Evolutionary conservation across 2,888 invertebrate genomes (phyloP), one percentile per base, ranked within the genome.

Genomic region (Bedellia somnulentella): DNA sequence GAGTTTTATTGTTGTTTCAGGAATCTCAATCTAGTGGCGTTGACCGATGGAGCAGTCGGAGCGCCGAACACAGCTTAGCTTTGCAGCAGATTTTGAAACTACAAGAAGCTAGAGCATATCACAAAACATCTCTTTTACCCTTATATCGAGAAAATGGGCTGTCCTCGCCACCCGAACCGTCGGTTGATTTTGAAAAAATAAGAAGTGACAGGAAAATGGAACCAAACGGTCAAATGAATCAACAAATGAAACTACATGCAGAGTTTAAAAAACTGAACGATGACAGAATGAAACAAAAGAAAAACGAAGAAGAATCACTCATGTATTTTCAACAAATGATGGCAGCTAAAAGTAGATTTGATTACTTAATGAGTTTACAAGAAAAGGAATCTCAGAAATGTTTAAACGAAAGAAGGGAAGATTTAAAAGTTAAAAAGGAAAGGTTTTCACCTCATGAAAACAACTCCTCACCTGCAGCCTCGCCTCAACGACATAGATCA

Each of bases 11-110:
- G n/a, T 68, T 73, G 62, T 80, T 79, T 3, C 78, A 92, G 91
- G 90, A 91, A 77, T 81, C 86, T 47, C 83, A 87, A 67, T 87
- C 90, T 47, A 82, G 84, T 60, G 81, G 87, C 53, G 80, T 92
- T 66, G 91, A 92, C 79, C 84, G 87, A 80, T 93, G 93, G 93
- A 86, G 85, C 51, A 86, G 92, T 56, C 87, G 89, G 57, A 88
- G 87, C 46, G 89, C 93, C 59, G 93, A 94, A 71, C 93, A 94
- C 78, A 89, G 88, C 56, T 80, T 93, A 71, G 91, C 93, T 44
- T 80, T 94, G 43, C 92, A 93, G 62, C 93, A 94, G 73, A 93
- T 94, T 62, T 83, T 93, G 48, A 83, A 92, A 48, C 89, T 93
- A 50, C 89, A 89, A 51, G 92, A 92, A 78, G 93, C 93, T 37